Base-by-base conservation (phyloP, 1,140 invertebrate genomes). In the Conus ventricosus region DNA sequence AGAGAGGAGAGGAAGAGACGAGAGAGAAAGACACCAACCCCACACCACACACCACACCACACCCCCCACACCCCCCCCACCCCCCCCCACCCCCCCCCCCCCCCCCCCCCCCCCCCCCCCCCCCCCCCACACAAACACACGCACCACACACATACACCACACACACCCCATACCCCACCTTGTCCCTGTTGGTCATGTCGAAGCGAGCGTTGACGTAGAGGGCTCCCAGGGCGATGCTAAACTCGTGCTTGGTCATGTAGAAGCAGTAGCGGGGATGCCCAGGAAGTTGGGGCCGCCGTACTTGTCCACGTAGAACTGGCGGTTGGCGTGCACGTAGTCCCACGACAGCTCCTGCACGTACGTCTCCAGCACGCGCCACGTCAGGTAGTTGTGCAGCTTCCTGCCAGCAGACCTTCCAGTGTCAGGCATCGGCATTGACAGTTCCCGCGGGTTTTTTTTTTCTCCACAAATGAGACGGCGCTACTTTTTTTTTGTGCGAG, bases 301-400 rank as follows among this genome's bases (percentile, higher is more conserved):
- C 54, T 96, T 91, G 87, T 96, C 95, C 84, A 94, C 94, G 85
- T 94, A 93, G 90, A 96, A 96, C 39, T 95, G 93, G 90, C 96
- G 94, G 81, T 95, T 91, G n/a, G 95, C 95, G 54, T 96, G 95
- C 25, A 95, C 95, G 91, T 96, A 96, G 67, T 95, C 94, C 88
- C 95, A 93, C 1, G 96, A 96, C 85, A 97, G 93, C 91, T 96
- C 96, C 20, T 96, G 96, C 13, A 96, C 92, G 93, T 96, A 97
- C n/a, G 94, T 93, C 11, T 95, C 92, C 11, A 96, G 96, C 11
- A 97, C 93, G 84, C 95, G 95, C 96, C 96, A 97, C 90, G 96
- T 96, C 57, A 97, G 90, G 91, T 97, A 97, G 91, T 96, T 96
- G 92, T 97, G 97, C 86, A 97, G 89, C 25, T 95, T 95, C 88